Percentiles rank a stretch among this genome's conserved stretches.
Evolutionary conservation across 2,113 vertebrate genomes (phyloP).

Genomic region (Carlito syrichta): DNA sequence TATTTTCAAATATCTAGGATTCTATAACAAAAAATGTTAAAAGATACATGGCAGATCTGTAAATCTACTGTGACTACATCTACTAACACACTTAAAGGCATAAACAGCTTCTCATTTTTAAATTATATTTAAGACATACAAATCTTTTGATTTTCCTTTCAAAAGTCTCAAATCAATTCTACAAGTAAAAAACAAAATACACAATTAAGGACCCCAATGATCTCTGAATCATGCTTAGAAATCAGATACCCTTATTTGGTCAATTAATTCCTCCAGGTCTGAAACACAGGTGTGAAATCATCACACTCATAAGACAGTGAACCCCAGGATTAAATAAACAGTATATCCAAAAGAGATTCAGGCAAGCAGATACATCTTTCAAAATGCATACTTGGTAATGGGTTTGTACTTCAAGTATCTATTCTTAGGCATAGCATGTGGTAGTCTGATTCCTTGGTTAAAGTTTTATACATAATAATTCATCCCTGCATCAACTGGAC

Average conservation of each 20-base stretch:
- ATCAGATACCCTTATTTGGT: neutral
- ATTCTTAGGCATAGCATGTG: neutral
- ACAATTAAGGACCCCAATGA: neutral
- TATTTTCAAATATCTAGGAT: neutral
- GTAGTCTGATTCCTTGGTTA: neutral
- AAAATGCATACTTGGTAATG: neutral
- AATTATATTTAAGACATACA: neutral
- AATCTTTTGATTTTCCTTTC: slow-evolving; percentile 12
- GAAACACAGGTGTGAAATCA: neutral
- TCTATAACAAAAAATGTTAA: neutral
- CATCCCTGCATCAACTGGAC: neutral
- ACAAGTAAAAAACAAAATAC: neutral
- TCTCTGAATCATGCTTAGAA: neutral
- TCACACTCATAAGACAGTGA: neutral
- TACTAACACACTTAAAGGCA: neutral
- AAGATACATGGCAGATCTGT: neutral
- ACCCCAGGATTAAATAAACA: neutral
- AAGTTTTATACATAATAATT: neutral
- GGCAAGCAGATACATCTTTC: neutral
- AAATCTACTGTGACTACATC: neutral
- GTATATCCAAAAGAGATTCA: neutral
- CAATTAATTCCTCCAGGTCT: neutral
- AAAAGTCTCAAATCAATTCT: neutral
- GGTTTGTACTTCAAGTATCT: neutral
- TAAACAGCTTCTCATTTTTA: neutral